These are phyloP conservation scores for Eunapius fragilis DNA, from an alignment of 37 sponge, comb jelly and placozoan genomes.

Conservation along the genomic window DNA sequence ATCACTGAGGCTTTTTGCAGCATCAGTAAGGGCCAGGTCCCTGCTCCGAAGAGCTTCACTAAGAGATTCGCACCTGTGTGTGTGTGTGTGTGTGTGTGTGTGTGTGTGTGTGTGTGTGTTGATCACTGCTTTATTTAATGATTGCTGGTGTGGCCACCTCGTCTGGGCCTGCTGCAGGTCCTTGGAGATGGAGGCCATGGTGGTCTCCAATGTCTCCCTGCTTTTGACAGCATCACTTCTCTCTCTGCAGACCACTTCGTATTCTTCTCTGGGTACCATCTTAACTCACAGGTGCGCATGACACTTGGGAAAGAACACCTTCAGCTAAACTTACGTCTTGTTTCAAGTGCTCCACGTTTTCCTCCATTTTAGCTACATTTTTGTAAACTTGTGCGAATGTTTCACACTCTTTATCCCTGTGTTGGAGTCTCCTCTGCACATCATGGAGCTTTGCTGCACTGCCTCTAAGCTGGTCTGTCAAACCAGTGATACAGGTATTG, in stretches of 20 bases:
- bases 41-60: background rate
- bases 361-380: background rate
- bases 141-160: background rate
- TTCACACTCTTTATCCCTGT: conserved; percentile 11
- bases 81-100: background rate
- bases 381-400: background rate
- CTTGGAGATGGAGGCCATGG: background rate
- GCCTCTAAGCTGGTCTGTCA: background rate
- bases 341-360: background rate
- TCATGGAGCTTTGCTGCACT: background rate
- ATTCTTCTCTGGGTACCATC: no score
- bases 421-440: background rate
- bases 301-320: background rate
- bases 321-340: background rate
- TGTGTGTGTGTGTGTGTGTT: background rate
- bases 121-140: no score
- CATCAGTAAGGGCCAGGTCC: background rate
- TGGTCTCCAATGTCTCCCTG: background rate
- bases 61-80: background rate
- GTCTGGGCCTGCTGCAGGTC: conserved; percentile 8
- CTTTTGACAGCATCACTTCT: background rate
- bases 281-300: background rate
- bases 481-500: background rate
- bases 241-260: conserved; percentile 7
- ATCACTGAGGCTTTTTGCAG: conserved; percentile 7